Evolutionary conservation across 2,797 vertebrate species (phyloP), one percentile per base, ranked within the genome.

Genomic region (Meda fulgida): DNA sequence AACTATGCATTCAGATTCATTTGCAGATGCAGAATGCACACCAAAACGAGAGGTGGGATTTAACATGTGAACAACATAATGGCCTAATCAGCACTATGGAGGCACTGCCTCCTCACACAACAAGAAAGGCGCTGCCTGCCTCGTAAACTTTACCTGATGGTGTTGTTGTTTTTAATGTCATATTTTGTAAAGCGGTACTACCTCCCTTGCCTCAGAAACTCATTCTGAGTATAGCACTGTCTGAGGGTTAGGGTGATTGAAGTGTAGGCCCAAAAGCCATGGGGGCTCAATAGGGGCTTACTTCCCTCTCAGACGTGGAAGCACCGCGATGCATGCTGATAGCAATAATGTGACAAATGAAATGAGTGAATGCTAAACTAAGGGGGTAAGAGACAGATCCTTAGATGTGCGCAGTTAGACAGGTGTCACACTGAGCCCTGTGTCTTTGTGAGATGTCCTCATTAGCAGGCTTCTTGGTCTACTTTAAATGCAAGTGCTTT

Each of bases 391-490:
- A 89, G 78, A 89, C 70, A 67, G 69, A 88, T 88, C 77, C 75
- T 91, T 76, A 87, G 81, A 90, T 87, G 78, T 87, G 83, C 31
- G 6, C 78, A 71, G 83, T 84, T 81, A 89, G 88, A 87, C 77
- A 81, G 78, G 87, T 90, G 89, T 89, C 89, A 90, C 87, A 92
- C 86, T 78, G 85, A 91, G 91, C 87, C 91, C 84, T 89, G 87
- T 84, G 76, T 88, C 86, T 90, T 81, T 86, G 89, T 88, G 82
- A 84, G 80, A 86, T 81, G 65, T 70, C 81, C 92, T 94, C 90
- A 92, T 94, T 92, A 93, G 87, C 43, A 83, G 80, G 77, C 85
- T 89, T 85, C 90, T 87, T 84, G 76, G 82, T 88, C 83, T 91
- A 85, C 89, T 92, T 86, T 87, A 86, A 89, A 91, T 83, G 90